A percentile compares a stretch with the other conserved stretches of the same genome.
Conservation (phyloP, 2,113 vertebrate species). For the Sialia sialis region DNA sequence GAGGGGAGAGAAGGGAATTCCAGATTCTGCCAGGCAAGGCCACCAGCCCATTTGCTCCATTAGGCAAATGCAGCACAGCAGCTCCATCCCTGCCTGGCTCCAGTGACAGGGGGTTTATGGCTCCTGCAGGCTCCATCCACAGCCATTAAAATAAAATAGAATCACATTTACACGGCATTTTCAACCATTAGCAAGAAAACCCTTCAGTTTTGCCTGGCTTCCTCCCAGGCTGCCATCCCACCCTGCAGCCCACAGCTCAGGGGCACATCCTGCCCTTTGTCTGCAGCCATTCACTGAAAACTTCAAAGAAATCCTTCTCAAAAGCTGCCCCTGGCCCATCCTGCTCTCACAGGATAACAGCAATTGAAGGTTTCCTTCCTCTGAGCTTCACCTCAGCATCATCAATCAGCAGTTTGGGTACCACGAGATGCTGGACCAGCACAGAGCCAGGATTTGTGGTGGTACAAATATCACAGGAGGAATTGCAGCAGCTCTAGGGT, state of each 20-base stretch:
- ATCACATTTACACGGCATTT: slow-evolving; percentile 31
- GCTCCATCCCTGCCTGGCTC: neutral
- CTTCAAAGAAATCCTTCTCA: slow-evolving; percentile 31
- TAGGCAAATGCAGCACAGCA: neutral
- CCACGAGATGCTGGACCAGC: neutral
- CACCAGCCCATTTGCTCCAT: neutral
- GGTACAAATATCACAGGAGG: neutral
- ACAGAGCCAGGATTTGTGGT: neutral
- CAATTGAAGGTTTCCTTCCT: neutral
- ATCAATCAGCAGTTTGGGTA: neutral
- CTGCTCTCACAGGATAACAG: neutral
- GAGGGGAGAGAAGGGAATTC: neutral
- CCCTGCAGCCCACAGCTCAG: neutral
- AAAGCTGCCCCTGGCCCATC: neutral
- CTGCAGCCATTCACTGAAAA: neutral
- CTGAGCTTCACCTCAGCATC: neutral
- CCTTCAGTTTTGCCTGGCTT: rapidly evolving
- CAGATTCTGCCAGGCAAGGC: neutral
- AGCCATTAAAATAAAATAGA: neutral
- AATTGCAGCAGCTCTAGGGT: neutral
- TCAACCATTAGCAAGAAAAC: neutral
- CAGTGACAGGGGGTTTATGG: neutral
- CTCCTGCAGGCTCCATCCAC: neutral
- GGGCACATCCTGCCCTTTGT: slow-evolving; percentile 48
- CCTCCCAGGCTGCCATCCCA: neutral